A percentile compares a stretch with the other conserved stretches of the same genome.
Conservation (phyloP, 2,113 vertebrate genomes). For the Chionodraco myersi region DNA sequence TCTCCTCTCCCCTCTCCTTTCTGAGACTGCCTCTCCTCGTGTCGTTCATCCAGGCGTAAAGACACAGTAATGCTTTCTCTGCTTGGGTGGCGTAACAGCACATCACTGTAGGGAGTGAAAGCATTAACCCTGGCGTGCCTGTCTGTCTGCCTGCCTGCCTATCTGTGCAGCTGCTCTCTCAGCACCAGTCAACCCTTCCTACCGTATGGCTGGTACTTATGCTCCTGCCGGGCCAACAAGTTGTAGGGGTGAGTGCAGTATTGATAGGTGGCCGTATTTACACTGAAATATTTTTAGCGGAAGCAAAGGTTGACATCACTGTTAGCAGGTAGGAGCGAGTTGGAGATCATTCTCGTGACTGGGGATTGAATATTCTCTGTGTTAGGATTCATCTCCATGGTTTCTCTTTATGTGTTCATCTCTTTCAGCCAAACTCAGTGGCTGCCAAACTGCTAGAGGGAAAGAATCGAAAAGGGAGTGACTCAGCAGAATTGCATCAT, state of each 20-base stretch:
- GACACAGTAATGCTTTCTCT: constrained; percentile 83
- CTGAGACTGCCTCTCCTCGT: constrained; percentile 64
- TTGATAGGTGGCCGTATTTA: constrained; percentile 66
- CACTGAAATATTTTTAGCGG: constrained; percentile 52
- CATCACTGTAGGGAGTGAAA: constrained; percentile 79
- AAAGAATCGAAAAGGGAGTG: constrained; percentile 82
- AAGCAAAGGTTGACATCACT: constrained; percentile 53
- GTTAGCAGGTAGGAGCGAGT: constrained; percentile 54
- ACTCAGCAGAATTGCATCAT: constrained; percentile 84
- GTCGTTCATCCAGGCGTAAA: constrained; percentile 81
- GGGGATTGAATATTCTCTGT: constrained; percentile 14
- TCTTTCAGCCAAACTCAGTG: constrained; percentile 84
- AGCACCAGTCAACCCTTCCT: constrained; percentile 63
- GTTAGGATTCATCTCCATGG: constrained; percentile 24
- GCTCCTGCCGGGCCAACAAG: constrained; percentile 71
- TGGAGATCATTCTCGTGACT: constrained; percentile 48
- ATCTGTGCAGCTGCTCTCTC: constrained; percentile 64
- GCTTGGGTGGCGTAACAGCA: constrained; percentile 81
- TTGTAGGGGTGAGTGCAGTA: constrained; percentile 69
- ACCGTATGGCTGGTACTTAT: constrained; percentile 65
- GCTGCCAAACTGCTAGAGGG: constrained; percentile 88
- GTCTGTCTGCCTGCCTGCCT: constrained; percentile 54
- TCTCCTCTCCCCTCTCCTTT: constrained; percentile 37
- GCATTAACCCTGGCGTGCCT: constrained; percentile 78
- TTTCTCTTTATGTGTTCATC: constrained; percentile 60